Base-by-base conservation (phyloP, 2,888 invertebrate genomes). In the Drosophila tripunctata region DNA sequence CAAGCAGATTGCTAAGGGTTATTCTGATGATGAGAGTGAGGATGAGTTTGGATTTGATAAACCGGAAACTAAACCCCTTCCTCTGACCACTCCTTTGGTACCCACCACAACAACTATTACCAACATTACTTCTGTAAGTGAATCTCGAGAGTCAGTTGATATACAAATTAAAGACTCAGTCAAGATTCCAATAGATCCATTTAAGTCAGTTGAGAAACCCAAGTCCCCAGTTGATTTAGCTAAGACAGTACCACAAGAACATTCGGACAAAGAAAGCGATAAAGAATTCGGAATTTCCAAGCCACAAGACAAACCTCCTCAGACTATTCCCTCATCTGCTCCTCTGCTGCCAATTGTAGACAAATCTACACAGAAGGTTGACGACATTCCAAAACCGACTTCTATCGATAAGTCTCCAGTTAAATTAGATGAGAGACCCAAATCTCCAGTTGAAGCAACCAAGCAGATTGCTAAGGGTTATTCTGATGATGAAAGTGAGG, bases 201-300 rank as follows among this genome's bases (percentile, higher is more conserved):
- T 15, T 0, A 48, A 33, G 8, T 3, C 41, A 4, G 75, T 73
- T 30, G 66, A 55, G 22, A 52, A 62, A 47, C 64, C 64, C 24
- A 52, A 54, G 22, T 52, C 64, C 4, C 58, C 57, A 10, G 4
- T 4, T 4, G 3, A 21, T 21, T 21, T 21, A 21, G 21, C 21
- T 21, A 21, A 21, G 21, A 21, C 21, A 21, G 21, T 21, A 4
- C 19, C 31, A 4, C 12, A 30, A 36, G 31, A 44, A 7, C 48
- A 41, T 43, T 62, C 54, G 27, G 61, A 54, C 7, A 36, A 44
- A 12, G 50, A 62, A 4, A 51, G 44, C 38, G 63, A 51, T 15
- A 24, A 56, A 15, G 57, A 61, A 31, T 24, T 24, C 27, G 47
- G 14, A 27, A 15, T 36, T 10, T 31, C 4, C 19, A 41, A 36